phyloP scores from a whole-genome alignment of 2,113 vertebrate genomes.

The Ploceus nigricollis region DNA sequence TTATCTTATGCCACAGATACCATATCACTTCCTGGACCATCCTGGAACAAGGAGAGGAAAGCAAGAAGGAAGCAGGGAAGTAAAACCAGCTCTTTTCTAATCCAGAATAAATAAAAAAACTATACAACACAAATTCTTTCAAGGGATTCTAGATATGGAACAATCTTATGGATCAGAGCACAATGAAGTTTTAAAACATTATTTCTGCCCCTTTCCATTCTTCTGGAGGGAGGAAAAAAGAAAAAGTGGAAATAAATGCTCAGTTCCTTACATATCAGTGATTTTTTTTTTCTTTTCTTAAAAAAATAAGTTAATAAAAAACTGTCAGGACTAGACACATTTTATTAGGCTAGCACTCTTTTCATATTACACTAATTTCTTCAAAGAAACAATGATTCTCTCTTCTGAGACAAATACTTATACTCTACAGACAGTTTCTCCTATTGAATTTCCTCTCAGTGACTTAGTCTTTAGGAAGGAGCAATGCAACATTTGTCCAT shows the following conservation, averaged over 20 bases:
- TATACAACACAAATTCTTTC: neutral
- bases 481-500: neutral
- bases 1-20: neutral
- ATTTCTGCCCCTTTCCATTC: neutral
- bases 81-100: neutral
- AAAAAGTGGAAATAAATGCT: neutral
- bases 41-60: neutral
- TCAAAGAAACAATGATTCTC: neutral
- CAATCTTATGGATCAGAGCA: neutral
- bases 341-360: neutral
- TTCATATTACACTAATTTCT: neutral
- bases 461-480: neutral
- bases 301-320: neutral
- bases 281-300: neutral
- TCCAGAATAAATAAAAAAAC: neutral
- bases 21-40: neutral
- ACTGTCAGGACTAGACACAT: neutral
- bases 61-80: neutral
- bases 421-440: neutral
- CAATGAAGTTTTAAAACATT: neutral
- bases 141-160: neutral
- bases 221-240: neutral
- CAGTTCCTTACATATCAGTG: neutral
- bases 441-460: neutral
- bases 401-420: neutral